Base-by-base conservation (phyloP, 2,888 invertebrate species). In the Caenorhabditis japonica region DNA sequence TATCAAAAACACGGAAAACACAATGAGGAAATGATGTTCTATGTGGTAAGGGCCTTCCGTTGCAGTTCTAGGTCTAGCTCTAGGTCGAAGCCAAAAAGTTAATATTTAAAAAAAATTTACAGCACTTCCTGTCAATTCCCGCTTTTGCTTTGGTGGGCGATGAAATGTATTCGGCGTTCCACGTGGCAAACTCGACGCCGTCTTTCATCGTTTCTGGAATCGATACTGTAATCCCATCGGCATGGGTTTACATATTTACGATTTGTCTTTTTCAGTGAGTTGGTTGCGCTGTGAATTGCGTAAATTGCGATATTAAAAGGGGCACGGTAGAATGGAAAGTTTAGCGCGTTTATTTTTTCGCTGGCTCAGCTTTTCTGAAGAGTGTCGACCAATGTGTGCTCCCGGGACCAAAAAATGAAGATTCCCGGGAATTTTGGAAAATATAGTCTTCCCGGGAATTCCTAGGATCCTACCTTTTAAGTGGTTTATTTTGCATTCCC, bases 61-160 rank as follows among this genome's bases (percentile, higher is more conserved):
- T n/a, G n/a, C n/a, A n/a, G n/a, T n/a, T n/a, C n/a, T n/a, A n/a
- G n/a, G n/a, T n/a, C n/a, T n/a, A n/a, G n/a, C n/a, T n/a, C n/a
- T n/a, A n/a, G 12, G 12, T 10, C 34, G 34, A 34, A 12, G 34
- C 34, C 12, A 12, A 34, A 34, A 34, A 34, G 8, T 12, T 34
- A 7, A 10, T 34, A 10, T 34, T 10, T 10, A 34, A 34, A 10
- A 23, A 34, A 2, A 4, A 21, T 46, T 56, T 66, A 15, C 49
- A 93, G 91, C 97, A 97, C 90, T 90, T 94, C 56, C 88, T 97
- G 59, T 94, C 97, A 0, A 88, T 97, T 74, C 94, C 97, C 2
- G 92, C 93, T 61, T 97, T 97, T 90, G 81, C 94, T 17, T 89
- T 95, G 0, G 91, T 96, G 60, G 90, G 91, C 8, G 89, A 91